phyloP scores from a whole-genome alignment of 1,140 invertebrate genomes.

The Galendromus occidentalis region DNA sequence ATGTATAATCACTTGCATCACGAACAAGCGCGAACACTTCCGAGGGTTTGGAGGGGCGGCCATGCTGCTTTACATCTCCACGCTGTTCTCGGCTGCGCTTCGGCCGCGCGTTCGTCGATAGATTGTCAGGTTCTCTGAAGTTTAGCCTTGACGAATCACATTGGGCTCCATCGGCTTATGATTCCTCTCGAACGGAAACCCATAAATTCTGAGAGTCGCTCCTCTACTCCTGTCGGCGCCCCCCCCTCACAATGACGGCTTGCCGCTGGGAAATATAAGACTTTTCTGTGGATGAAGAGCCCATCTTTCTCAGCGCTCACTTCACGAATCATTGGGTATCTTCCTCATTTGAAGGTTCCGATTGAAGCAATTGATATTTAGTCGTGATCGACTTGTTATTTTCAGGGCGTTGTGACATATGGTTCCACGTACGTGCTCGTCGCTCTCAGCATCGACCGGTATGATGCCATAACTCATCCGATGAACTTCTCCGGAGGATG shows the following conservation, averaged over 20 bases:
- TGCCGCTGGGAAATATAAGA: too few relatives aligned
- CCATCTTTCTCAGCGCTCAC: too few relatives aligned
- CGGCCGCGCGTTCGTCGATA: not conserved
- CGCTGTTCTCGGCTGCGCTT: not conserved
- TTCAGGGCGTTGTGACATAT: slow-evolving; percentile 61
- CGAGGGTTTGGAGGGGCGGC: too few relatives aligned
- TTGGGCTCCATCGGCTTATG: not conserved
- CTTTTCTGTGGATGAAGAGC: too few relatives aligned
- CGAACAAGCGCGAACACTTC: too few relatives aligned
- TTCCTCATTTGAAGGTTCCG: too few relatives aligned
- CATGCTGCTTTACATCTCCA: too few relatives aligned
- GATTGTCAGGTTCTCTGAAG: slow-evolving; percentile 10
- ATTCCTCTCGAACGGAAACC: slow-evolving; percentile 9
- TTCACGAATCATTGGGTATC: too few relatives aligned
- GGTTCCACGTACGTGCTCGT: slow-evolving; percentile 86
- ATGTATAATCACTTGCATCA: too few relatives aligned
- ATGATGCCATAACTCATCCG: slow-evolving; percentile 79
- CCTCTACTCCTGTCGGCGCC: not conserved
- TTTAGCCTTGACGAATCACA: slow-evolving; percentile 9
- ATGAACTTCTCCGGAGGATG: slow-evolving; percentile 84
- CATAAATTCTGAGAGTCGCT: not conserved
- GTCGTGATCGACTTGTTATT: slow-evolving; percentile 14
- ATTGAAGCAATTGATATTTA: too few relatives aligned
- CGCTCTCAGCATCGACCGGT: slow-evolving; percentile 76
- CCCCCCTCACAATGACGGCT: too few relatives aligned